These are phyloP conservation scores for Protodeltote pygarga DNA, from an alignment of 2,888 invertebrate genomes.

Conservation along the genomic window DNA sequence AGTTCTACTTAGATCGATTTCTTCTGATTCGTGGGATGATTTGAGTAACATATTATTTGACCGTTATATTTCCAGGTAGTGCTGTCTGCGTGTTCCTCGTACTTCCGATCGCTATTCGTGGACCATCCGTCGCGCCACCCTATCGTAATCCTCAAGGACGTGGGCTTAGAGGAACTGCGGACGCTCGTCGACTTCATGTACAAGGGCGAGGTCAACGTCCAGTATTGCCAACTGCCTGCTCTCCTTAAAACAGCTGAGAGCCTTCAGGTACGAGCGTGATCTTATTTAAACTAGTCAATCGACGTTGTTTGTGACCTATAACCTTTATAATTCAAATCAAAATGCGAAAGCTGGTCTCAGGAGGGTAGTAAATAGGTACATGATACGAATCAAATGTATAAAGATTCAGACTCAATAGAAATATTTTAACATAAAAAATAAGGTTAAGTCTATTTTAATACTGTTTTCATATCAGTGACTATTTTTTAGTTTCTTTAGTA, in stretches of 20 bases:
- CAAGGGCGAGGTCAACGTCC: constrained; percentile 98
- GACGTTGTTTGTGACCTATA: too few species aligned
- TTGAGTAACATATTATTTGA: constrained; percentile 9
- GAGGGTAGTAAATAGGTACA: too few species aligned
- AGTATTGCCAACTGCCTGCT: constrained; percentile 96
- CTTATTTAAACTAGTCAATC: too few species aligned
- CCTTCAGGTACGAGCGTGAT: constrained; percentile 88
- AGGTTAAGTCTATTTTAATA: constrained; percentile 40
- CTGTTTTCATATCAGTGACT: constrained; percentile 10
- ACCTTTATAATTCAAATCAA: too few species aligned
- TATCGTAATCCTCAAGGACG: constrained; percentile 98
- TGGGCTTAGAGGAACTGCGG: constrained; percentile 95
- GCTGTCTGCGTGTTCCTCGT: constrained; percentile 97
- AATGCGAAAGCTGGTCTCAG: too few species aligned
- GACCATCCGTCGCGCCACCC: constrained; percentile 97
- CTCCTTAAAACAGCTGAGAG: constrained; percentile 97
- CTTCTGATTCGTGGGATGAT: too few species aligned
- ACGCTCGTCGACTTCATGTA: constrained; percentile 98
- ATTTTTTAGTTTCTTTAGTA: too few species aligned
- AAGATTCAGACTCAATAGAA: constrained; percentile 12
- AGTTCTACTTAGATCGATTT: too few species aligned
- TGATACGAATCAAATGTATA: constrained; percentile 1
- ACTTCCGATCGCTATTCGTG: constrained; percentile 97
- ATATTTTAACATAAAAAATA: constrained; percentile 24
- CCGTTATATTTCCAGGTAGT: constrained; percentile 89